Evolutionary conservation across 2,888 invertebrate genomes (phyloP), one percentile per base, ranked within the genome.

Genomic region (Ophion obscuratus): DNA sequence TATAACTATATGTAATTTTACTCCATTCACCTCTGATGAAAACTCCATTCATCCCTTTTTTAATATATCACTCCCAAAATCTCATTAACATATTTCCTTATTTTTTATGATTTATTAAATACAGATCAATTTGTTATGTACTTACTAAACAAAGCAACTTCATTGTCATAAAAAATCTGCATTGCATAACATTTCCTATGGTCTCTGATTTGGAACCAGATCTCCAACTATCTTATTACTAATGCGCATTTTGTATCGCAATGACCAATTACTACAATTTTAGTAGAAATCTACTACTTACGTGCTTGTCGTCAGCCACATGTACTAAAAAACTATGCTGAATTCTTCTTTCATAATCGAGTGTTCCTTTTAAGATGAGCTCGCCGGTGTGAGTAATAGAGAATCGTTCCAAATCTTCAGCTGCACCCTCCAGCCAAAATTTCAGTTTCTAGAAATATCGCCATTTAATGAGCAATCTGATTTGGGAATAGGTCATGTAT

Each of bases 301-400:
- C 97, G 89, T 96, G 96, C 86, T 95, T 93, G 20, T 97, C 97
- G 94, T 98, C 98, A 0, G 97, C 97, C 74, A 97, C 98, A 93
- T 97, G 96, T 62, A 98, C 97, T 90, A 97, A 96, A 93, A 98
- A 97, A 83, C 96, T 95, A 93, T 97, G 98, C 53, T 95, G 95
- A 59, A 96, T 96, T 82, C 95, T 95, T 61, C 96, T 95, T 93
- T 98, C 98, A 93, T 96, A 98, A 95, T 98, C 98, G 78, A 98
- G 94, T 20, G 96, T 95, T 80, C 96, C 96, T 82, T 96, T 96
- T 80, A 98, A 95, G 20, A 97, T 95, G 70, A 98, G 95, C 92
- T 98, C 98, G 0, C 98, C 98, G 75, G 96, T 96, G 53, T 96
- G 95, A 89, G 97, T 97, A 86, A 98, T 96, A 1, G 96, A 96